Base-by-base conservation (phyloP, 2,797 vertebrate species). In the Enteromius argenteus region DNA sequence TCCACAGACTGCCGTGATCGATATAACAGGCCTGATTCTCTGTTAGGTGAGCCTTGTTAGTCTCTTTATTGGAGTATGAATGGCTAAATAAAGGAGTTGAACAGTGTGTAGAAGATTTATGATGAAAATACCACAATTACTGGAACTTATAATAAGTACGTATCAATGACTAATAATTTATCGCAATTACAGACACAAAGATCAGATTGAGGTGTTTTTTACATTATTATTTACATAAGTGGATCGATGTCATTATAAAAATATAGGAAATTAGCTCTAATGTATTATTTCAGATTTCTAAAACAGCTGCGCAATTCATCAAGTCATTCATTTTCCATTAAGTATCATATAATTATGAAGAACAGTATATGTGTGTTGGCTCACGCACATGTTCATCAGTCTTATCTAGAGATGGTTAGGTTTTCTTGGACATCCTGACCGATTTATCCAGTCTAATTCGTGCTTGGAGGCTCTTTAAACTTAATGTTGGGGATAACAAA, bases 221-320 rank as follows among this genome's bases (percentile, higher is more conserved):
- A 49, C 51, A 30, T 72, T 84, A 11, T 77, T 64, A 10, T 77
- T 72, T 79, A 68, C 19, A 32, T 64, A 37, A 69, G 67, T 46
- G 60, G 66, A 84, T 78, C 75, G 6, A 71, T 84, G 75, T 84
- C 53, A 79, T 79, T 84, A 49, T 68, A 56, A 72, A 79, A 84
- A 46, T 84, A 68, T 35, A 3, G 60, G 72, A 67, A 78, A 84
- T 79, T 15, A 62, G 27, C 39, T 46, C 19, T 44, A 72, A 84
- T 71, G 49, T 72, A 72, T 84, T 71, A 19, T 62, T 79, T 49
- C 15, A 62, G 53, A 72, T 84, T 62, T 62, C 67, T 37, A 72
- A 84, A 84, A 72, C 83, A 84, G 76, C 75, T 79, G 75, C 42
- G 11, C 19, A 62, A 71, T 84, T 81, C 58, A 75, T 79, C 74